A percentile compares a stretch with the other conserved stretches of the same genome.
These are phyloP conservation scores for Oreohelix idahoensis DNA, from an alignment of 1,140 invertebrate genomes.

Conservation along the genomic window DNA sequence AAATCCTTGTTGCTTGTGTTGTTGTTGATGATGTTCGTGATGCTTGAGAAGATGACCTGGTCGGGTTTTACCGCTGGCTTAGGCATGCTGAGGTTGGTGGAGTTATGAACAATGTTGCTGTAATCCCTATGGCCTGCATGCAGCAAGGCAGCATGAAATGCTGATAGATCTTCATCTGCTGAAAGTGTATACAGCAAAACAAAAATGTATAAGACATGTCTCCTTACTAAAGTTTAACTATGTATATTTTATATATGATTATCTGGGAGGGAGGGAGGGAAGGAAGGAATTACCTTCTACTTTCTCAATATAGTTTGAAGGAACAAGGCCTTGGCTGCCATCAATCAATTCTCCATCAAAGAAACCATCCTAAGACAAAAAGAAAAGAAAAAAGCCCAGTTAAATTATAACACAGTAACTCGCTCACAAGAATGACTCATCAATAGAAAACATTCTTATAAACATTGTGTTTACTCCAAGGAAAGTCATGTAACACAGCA, in stretches of 20 bases:
- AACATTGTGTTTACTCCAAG: no score
- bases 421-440: no score
- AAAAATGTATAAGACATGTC: no score
- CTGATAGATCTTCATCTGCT: slow-evolving; percentile 89
- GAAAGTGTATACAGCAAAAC: not conserved
- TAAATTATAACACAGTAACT: no score
- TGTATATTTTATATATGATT: no score
- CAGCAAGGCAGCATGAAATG: slow-evolving; percentile 87
- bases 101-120: slow-evolving; percentile 60
- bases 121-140: slow-evolving; percentile 75
- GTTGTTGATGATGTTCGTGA: slow-evolving; percentile 16
- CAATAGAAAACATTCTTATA: no score
- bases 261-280: no score
- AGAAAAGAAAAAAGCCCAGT: no score
- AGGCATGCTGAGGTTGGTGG: slow-evolving; percentile 26
- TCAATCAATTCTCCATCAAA: slow-evolving; percentile 95
- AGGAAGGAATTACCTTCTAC: slow-evolving; percentile 60
- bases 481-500: no score
- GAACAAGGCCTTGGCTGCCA: slow-evolving; percentile 93
- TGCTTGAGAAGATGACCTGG: not conserved
- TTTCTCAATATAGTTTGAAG: slow-evolving; percentile 97
- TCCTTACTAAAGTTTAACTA: no score
- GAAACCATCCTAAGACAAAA: slow-evolving; percentile 93
- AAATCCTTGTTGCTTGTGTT: not conserved
- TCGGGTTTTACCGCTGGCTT: not conserved